A percentile compares a stretch with the other conserved stretches of the same genome.
phyloP scores from a whole-genome alignment of 2,113 vertebrate species.

The Bufo bufo region DNA sequence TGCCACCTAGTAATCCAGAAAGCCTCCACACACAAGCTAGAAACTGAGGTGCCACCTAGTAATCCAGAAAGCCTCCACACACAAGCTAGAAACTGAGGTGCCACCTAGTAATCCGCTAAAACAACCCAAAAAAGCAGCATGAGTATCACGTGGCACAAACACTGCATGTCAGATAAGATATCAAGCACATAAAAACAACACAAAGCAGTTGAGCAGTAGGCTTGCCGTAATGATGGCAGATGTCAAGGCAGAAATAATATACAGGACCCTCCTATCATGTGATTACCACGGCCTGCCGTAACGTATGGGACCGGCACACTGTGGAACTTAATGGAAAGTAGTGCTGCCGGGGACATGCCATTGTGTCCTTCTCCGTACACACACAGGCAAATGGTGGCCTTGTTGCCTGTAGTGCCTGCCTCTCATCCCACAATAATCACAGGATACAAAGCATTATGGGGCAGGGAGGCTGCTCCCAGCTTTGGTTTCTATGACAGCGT shows the following conservation, averaged over 20 bases:
- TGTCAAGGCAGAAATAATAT: not conserved
- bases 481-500: constrained; percentile 70
- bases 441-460: constrained; percentile 65
- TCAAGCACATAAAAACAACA: no score
- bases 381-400: constrained; percentile 18
- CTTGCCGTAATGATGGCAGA: not conserved
- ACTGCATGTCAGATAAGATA: no score
- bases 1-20: no score
- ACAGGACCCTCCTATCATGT: not conserved
- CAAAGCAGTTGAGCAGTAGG: no score
- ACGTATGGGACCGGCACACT: not conserved
- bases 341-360: not conserved
- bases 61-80: no score
- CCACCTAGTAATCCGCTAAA: no score
- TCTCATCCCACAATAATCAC: constrained; percentile 64
- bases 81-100: no score
- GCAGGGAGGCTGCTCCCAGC: constrained; percentile 65
- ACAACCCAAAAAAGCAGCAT: no score
- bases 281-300: not conserved
- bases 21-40: no score
- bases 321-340: not conserved
- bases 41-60: no score
- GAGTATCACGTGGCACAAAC: no score
- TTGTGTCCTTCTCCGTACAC: constrained; percentile 5
- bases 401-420: constrained; percentile 48